Base-by-base conservation (phyloP, 2,113 vertebrate species). In the Cyanoderma ruficeps region DNA sequence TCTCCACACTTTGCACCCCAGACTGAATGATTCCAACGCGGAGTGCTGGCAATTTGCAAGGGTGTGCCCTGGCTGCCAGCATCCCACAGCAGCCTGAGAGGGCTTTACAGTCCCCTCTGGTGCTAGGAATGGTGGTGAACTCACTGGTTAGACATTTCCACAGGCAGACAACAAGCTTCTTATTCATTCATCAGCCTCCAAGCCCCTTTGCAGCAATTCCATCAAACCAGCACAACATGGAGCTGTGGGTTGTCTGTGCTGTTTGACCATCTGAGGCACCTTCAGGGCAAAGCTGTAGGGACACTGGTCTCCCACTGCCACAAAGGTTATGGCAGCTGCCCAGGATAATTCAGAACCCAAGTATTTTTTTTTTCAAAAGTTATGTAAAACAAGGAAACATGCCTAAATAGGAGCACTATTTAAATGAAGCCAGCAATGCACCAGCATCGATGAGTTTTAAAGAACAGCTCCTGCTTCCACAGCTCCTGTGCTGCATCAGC, bases 301-400 rank as follows among this genome's bases (percentile, higher is more conserved):
- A 7, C 20, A 46, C 25, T 0, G 3, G 0, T 30, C 11, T 44
- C 30, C 30, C 30, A 23, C 49, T 24, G 55, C 41, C 18, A 9
- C 35, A 59, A 24, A 14, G 16, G 23, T 33, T 11, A 0, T 5
- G 50, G 52, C 31, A 47, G 27, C 10, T 44, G 11, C 17, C 24
- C 39, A 61, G 57, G 27, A 39, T 37, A 28, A 78, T 31, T 11
- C 67, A 65, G 59, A 80, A 37, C 9, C 22, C 7, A 61, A 50
- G 22, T 49, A 24, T 24, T 24, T 49, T 42, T 49, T 42, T 42
- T 47, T 53, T 37, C 2, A 27, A 19, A 71, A 71, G 21, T 47
- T 8, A 30, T 1, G 3, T 22, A 50, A 78, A 82, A 3, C 14
- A 39, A 55, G 12, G 24, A 7, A 71, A 39, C 8, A 0, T 7